These are phyloP conservation scores for Drepanosiphum platanoidis DNA, from an alignment of 2,888 invertebrate species.

Conservation along the genomic window DNA sequence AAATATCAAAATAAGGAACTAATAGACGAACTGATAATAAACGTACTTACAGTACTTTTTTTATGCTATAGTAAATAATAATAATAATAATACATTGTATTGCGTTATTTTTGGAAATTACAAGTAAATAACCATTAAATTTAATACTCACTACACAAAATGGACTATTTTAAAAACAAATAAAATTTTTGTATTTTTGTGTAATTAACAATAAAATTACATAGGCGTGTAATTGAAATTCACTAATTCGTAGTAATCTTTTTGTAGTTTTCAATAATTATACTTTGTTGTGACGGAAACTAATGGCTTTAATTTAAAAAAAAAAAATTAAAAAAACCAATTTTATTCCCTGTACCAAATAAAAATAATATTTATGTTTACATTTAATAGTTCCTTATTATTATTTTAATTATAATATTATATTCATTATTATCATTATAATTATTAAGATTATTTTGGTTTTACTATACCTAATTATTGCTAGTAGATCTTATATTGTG, in stretches of 20 bases:
- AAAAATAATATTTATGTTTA: background rate
- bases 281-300: background rate
- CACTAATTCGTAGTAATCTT: background rate
- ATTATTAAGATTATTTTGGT: background rate
- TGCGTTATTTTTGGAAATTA: background rate
- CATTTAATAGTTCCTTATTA: conserved; percentile 39
- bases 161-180: conserved; percentile 17
- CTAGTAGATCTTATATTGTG: conserved; percentile 14
- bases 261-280: background rate
- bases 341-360: background rate
- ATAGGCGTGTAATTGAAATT: background rate
- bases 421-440: conserved; percentile 9
- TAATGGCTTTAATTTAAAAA: background rate
- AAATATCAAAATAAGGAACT: conserved; percentile 16
- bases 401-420: background rate
- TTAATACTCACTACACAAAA: background rate
- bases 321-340: too few species aligned
- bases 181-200: background rate
- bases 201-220: background rate
- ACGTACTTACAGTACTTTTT: conserved; percentile 14
- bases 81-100: background rate
- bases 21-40: conserved; percentile 8
- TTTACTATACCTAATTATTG: conserved; percentile 5
- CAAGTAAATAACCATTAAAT: background rate
- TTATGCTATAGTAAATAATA: background rate